phyloP scores from a whole-genome alignment of 2,113 vertebrate species.

The Vulpes ferrilata region DNA sequence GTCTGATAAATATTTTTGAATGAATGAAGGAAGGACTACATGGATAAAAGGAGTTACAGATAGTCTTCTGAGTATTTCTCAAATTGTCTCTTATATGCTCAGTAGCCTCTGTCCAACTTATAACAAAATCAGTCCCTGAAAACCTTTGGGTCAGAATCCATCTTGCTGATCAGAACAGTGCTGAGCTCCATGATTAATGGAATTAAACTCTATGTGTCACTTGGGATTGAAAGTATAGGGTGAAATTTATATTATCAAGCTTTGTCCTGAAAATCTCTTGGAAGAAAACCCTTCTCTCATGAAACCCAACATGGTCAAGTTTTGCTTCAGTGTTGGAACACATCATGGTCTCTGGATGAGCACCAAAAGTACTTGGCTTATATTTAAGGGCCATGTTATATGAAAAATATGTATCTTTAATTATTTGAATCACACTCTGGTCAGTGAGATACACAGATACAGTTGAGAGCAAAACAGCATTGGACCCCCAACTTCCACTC shows the following conservation, averaged over 20 bases:
- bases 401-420: background rate
- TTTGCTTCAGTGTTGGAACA: background rate
- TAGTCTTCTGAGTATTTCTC: background rate
- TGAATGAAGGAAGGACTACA: background rate
- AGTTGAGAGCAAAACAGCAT: fast-evolving
- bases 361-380: background rate
- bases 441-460: background rate
- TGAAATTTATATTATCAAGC: background rate
- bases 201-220: background rate
- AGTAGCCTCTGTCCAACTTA: background rate
- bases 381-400: background rate
- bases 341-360: background rate
- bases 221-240: background rate
- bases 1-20: background rate
- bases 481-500: fast-evolving
- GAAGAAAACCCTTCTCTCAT: background rate
- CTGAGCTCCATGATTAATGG: background rate
- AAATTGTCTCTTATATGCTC: background rate
- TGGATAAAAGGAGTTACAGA: background rate
- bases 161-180: background rate
- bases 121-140: background rate
- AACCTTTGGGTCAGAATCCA: background rate
- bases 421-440: background rate
- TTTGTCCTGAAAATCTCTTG: background rate
- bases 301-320: background rate